Conservation (phyloP, 2,797 vertebrate species). For the Morus bassanus region DNA sequence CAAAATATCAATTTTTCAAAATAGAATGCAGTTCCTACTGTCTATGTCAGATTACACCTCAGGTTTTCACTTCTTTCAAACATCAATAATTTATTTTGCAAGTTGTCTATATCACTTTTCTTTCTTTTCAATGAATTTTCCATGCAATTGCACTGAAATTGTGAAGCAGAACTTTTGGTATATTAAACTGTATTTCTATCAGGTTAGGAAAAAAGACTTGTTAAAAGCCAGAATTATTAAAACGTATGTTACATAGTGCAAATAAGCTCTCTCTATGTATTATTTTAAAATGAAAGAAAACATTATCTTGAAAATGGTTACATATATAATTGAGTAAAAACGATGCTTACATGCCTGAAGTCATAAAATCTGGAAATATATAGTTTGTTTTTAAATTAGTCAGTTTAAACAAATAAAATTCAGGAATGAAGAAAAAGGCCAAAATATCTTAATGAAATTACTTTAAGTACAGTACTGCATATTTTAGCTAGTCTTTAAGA, state of each 20-base stretch:
- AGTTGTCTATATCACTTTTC: neutral
- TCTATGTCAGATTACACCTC: neutral
- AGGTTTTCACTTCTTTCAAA: neutral
- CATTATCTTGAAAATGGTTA: neutral
- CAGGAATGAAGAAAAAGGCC: neutral
- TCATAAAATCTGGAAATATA: neutral
- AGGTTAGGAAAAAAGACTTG: neutral
- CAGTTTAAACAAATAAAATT: neutral
- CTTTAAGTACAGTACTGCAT: neutral
- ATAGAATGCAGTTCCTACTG: neutral
- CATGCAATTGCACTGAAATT: rapidly evolving
- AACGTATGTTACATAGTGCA: neutral
- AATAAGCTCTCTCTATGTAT: neutral
- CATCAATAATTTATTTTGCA: neutral
- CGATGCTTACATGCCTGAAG: neutral
- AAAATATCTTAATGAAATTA: neutral
- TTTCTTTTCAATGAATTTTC: neutral
- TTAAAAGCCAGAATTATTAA: neutral
- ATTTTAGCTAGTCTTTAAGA: neutral
- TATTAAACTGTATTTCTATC: neutral
- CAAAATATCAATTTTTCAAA: neutral
- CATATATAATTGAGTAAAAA: neutral
- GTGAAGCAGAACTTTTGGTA: neutral
- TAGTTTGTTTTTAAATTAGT: neutral
- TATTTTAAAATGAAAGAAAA: neutral